Evolutionary conservation across 2,797 vertebrate species (phyloP).

Genomic region (Eulemur mongoz): DNA sequence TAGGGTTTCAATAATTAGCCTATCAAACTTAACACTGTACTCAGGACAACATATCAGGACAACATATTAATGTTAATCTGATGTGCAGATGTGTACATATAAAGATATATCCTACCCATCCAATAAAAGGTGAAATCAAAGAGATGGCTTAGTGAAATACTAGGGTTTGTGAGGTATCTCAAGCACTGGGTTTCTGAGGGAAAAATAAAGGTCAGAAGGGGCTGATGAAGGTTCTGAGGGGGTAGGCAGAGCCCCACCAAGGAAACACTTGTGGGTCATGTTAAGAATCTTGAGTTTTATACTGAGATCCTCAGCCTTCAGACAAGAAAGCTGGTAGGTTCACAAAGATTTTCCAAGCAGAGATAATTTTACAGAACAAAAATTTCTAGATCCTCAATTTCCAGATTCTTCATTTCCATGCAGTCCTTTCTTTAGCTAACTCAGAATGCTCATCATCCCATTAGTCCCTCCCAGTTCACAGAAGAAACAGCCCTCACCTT

Average conservation of each 20-base stretch:
- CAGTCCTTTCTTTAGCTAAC: neutral
- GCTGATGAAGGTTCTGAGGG: fast-evolving
- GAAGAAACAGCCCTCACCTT: neutral
- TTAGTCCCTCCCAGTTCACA: neutral
- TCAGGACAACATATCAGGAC: neutral
- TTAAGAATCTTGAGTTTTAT: neutral
- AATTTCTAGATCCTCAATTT: neutral
- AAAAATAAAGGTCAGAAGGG: neutral
- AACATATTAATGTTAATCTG: neutral
- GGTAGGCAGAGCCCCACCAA: neutral
- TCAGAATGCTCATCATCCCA: fast-evolving
- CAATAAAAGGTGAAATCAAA: neutral
- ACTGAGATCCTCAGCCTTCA: neutral
- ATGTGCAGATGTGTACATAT: neutral
- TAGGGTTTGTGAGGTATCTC: neutral
- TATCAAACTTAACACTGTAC: neutral
- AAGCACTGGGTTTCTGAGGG: neutral
- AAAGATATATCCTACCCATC: neutral
- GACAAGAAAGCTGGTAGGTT: neutral
- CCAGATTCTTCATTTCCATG: neutral
- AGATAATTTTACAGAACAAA: neutral
- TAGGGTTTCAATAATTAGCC: neutral
- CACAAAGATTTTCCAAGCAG: neutral
- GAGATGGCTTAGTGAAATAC: neutral
- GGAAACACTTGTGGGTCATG: fast-evolving